These are phyloP conservation scores for Bufo bufo DNA, from an alignment of 2,113 vertebrate genomes.

Conservation along the genomic window DNA sequence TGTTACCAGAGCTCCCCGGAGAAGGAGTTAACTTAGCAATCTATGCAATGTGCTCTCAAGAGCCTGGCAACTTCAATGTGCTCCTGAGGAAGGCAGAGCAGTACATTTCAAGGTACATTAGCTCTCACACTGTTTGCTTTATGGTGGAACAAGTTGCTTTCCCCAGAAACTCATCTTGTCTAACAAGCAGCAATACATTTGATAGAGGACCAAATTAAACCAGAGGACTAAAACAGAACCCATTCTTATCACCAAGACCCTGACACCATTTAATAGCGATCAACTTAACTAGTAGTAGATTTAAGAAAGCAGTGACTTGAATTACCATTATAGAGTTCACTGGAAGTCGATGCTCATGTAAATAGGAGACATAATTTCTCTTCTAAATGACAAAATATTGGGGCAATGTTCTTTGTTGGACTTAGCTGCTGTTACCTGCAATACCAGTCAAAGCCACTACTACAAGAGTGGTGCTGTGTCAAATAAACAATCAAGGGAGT, in stretches of 20 bases:
- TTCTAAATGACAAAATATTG: too few species aligned
- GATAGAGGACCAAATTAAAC: slow-evolving; percentile 50
- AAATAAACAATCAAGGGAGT: too few species aligned
- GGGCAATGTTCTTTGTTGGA: too few species aligned
- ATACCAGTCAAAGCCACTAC: too few species aligned
- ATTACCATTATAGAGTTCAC: too few species aligned
- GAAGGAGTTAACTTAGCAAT: slow-evolving; percentile 46
- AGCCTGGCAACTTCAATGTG: slow-evolving; percentile 44
- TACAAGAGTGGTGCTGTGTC: too few species aligned
- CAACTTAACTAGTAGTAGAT: background rate
- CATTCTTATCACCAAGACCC: background rate
- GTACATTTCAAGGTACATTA: slow-evolving; percentile 51
- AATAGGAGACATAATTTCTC: too few species aligned
- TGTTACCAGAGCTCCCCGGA: background rate
- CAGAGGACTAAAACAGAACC: background rate
- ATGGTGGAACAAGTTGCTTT: slow-evolving; percentile 57
- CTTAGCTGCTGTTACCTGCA: too few species aligned
- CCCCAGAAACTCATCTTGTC: slow-evolving; percentile 56
- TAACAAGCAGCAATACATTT: slow-evolving; percentile 53
- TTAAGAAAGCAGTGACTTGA: background rate
- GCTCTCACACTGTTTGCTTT: slow-evolving; percentile 55
- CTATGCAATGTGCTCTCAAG: slow-evolving; percentile 34
- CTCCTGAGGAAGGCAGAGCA: slow-evolving; percentile 37
- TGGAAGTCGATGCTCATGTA: too few species aligned
- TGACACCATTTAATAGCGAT: background rate